Evolutionary conservation across 2,888 invertebrate species (phyloP).

Genomic region (Piscicola geometra): DNA sequence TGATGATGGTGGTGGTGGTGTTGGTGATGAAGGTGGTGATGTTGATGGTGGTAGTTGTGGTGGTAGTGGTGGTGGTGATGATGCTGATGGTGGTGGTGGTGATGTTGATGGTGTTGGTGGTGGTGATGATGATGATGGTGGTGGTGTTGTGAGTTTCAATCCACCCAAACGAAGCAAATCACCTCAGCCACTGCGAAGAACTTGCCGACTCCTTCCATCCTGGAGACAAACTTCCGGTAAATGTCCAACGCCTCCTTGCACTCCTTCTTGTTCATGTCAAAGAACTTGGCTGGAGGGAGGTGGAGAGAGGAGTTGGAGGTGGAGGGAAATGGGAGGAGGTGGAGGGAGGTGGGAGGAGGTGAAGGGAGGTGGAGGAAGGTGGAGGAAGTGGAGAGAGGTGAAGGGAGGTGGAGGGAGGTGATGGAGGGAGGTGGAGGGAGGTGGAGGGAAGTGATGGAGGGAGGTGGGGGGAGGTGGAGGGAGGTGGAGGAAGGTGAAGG

Average conservation of each 20-base stretch:
- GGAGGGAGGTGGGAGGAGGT: neutral
- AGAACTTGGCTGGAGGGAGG: slow-evolving; percentile 84
- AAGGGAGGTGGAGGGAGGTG: no score
- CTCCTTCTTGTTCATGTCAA: slow-evolving; percentile 99
- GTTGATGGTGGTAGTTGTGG: neutral
- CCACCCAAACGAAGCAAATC: no score
- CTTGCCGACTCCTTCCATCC: slow-evolving; percentile 97
- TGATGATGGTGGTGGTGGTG: neutral
- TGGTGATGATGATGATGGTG: neutral
- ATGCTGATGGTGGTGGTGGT: neutral
- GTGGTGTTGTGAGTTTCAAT: no score
- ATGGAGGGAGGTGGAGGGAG: no score
- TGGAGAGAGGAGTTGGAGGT: no score
- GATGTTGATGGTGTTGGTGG: neutral
- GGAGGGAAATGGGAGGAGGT: neutral
- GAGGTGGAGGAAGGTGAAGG: no score
- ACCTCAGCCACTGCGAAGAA: slow-evolving; percentile 75
- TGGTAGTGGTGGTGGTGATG: neutral
- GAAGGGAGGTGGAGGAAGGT: neutral
- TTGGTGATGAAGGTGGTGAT: neutral
- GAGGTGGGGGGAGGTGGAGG: no score
- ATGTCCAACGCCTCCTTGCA: slow-evolving; percentile 94
- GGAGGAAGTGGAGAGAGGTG: neutral
- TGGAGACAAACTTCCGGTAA: slow-evolving; percentile 94
- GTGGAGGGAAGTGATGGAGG: no score